Conservation (phyloP, 2,888 invertebrate species). For the Drosophila birchii region DNA sequence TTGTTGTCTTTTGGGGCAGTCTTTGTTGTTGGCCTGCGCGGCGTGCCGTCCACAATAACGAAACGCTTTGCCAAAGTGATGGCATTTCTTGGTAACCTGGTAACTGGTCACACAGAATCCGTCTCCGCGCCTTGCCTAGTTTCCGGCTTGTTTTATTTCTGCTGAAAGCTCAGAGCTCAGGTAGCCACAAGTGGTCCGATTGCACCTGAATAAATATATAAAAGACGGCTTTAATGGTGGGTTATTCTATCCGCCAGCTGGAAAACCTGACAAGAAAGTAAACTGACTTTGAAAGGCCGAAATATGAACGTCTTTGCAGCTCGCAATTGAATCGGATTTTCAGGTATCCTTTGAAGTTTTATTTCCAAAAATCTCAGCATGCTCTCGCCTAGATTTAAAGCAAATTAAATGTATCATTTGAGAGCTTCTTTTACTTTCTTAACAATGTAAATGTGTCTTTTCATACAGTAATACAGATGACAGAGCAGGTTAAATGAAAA, state of each 20-base stretch:
- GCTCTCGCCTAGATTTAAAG: too few species aligned
- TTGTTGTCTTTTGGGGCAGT: constrained; percentile 16
- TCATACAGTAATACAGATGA: constrained; percentile 7
- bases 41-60: background rate
- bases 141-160: background rate
- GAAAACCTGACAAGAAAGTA: background rate
- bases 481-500: background rate
- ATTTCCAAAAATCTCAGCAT: background rate
- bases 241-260: background rate
- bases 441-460: constrained; percentile 15
- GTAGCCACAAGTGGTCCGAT: too few species aligned
- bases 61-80: background rate
- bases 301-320: too few species aligned
- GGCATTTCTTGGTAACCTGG: background rate
- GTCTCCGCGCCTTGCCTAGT: background rate
- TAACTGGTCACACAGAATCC: background rate
- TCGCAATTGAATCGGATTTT: background rate
- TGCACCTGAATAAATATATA: too few species aligned
- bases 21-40: constrained; percentile 9
- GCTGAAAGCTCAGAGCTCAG: too few species aligned
- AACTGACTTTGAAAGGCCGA: too few species aligned
- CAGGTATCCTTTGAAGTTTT: background rate
- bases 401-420: background rate
- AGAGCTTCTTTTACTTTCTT: constrained; percentile 7
- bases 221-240: too few species aligned